Evolutionary conservation across 2,888 invertebrate species (phyloP).

Genomic region (Pseudanteris insignis): DNA sequence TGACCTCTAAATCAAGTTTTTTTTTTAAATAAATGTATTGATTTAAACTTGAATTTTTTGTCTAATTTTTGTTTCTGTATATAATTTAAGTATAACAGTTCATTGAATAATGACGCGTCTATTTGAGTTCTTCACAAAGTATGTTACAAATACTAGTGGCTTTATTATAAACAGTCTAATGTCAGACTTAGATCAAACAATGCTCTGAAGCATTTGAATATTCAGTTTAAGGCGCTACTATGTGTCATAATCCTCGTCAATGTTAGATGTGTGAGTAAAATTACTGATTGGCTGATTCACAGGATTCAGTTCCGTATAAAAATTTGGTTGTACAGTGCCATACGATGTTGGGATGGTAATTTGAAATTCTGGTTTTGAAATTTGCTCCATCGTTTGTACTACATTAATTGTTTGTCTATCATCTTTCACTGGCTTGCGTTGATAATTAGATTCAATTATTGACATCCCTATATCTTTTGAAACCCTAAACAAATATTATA

Average conservation of each 20-base stretch:
- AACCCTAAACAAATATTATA: conserved; percentile 30
- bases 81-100: neutral
- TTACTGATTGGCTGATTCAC: conserved; percentile 56
- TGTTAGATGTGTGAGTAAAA: conserved; percentile 58
- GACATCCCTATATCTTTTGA: conserved; percentile 46
- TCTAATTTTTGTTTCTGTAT: conserved; percentile 42
- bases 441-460: conserved; percentile 39
- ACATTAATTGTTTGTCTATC: conserved; percentile 18
- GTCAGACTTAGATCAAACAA: conserved; percentile 38
- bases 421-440: conserved; percentile 32
- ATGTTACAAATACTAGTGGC: conserved; percentile 27
- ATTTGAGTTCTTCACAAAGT: conserved; percentile 1
- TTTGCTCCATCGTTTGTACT: conserved; percentile 35
- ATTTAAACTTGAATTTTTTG: too few relatives aligned
- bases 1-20: too few relatives aligned
- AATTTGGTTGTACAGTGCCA: conserved; percentile 62
- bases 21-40: too few relatives aligned
- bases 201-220: conserved; percentile 8
- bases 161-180: conserved; percentile 28
- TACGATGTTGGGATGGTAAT: conserved; percentile 60
- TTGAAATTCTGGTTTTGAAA: conserved; percentile 56
- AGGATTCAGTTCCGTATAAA: conserved; percentile 63
- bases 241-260: conserved; percentile 65
- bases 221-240: conserved; percentile 48
- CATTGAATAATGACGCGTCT: too few relatives aligned